Evolutionary conservation across 2,888 invertebrate genomes (phyloP).

Genomic region (Eugnorisma glareosa): DNA sequence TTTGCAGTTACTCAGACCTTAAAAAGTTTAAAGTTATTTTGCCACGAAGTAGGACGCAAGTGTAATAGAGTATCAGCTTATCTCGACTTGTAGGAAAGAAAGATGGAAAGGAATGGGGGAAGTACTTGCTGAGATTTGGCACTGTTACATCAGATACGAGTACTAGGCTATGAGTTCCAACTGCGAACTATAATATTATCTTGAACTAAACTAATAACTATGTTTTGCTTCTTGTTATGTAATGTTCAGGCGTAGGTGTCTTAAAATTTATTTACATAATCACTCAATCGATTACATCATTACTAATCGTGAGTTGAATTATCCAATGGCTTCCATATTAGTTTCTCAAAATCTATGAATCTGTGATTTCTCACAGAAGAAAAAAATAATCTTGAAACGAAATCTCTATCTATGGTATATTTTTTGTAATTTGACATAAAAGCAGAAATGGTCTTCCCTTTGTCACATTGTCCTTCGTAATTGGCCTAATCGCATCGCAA

Average conservation of each 20-base stretch:
- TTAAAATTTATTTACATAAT: background rate
- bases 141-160: conserved; percentile 2
- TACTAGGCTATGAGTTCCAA: background rate
- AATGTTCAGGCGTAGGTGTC: background rate
- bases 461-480: conserved; percentile 29
- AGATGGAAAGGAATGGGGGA: conserved; percentile 35
- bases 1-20: conserved; percentile 67
- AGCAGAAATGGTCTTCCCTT: background rate
- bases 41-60: conserved; percentile 58
- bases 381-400: background rate
- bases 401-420: background rate
- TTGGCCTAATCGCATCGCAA: conserved; percentile 43
- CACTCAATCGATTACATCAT: background rate
- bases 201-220: background rate
- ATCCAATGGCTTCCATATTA: too few relatives aligned
- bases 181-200: conserved; percentile 1
- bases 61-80: conserved; percentile 64
- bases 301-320: background rate
- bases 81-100: conserved; percentile 51
- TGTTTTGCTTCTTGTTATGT: background rate
- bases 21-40: conserved; percentile 69
- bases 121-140: conserved; percentile 20
- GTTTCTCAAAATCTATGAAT: background rate
- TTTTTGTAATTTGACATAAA: conserved; percentile 13
- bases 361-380: background rate